These are phyloP conservation scores for Rousettus madagascariensis DNA, from an alignment of 2,797 vertebrate species.

Conservation along the genomic window DNA sequence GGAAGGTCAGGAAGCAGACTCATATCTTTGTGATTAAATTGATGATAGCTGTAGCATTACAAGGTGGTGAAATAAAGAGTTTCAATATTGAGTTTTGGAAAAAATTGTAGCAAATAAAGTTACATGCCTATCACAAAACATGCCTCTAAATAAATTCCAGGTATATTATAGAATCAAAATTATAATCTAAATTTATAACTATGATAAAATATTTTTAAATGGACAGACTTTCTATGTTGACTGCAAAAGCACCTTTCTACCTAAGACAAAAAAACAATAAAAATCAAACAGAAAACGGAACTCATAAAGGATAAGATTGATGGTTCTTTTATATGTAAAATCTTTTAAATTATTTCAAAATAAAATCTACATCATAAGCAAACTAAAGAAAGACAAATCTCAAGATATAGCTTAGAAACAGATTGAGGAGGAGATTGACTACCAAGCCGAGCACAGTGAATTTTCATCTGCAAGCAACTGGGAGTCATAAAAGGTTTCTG, in stretches of 20 bases:
- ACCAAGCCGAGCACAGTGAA: not conserved
- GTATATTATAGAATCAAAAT: not conserved
- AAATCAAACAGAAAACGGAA: not conserved
- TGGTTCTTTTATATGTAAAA: not conserved
- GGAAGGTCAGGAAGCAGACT: not conserved
- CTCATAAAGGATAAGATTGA: not conserved
- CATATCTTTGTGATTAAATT: not conserved
- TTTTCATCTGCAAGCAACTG: conserved; percentile 46
- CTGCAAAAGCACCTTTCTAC: not conserved
- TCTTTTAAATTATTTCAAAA: conserved; percentile 39
- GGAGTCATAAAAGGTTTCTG: conserved; percentile 45
- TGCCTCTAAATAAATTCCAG: not conserved
- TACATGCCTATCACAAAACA: not conserved
- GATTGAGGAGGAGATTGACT: not conserved
- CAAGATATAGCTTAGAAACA: not conserved
- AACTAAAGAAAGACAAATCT: not conserved
- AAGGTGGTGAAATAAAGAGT: not conserved
- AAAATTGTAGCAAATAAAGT: not conserved
- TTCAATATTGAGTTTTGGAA: not conserved
- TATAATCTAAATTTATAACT: not conserved
- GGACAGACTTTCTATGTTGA: not conserved
- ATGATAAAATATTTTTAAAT: not conserved
- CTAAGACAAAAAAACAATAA: not conserved
- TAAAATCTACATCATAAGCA: conserved; percentile 27
- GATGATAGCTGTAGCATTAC: not conserved